Base-by-base conservation (phyloP, 2,888 invertebrate genomes). In the Dexiosoma caninum region DNA sequence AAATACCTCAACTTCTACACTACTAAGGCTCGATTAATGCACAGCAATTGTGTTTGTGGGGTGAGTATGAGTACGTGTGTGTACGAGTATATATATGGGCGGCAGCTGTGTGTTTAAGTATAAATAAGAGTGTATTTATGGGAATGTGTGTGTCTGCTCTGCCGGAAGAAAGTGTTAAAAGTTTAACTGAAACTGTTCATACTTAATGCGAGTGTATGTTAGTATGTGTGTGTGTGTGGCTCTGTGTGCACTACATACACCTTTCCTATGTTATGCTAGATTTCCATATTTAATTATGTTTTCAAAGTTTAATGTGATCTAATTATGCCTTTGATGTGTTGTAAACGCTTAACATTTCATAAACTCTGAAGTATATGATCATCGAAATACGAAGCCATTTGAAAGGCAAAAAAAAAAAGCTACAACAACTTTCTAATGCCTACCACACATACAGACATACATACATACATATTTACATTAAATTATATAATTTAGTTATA, bases 231-330 rank as follows among this genome's bases (percentile, higher is more conserved):
- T 46, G 49, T 60, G 51, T 35, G 8, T 27, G 27, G 3, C 3
- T 30, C n/a, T 14, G 19, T n/a, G 7, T 35, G 23, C 27, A 23
- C 60, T 60, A 27, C 60, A 64, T 6, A 6, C 3, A 46, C 37
- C 64, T n/a, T n/a, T n/a, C 55, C 40, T 46, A 66, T 60, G 37
- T 75, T 76, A 60, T 71, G 60, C 53, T 46, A 75, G 70, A 80
- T 75, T 80, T 80, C 46, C 71, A 76, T 81, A 76, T 81, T 76
- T 72, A 81, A 76, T 76, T 76, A 81, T 72, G 44, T 62, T 62
- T 75, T 71, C 71, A 57, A 76, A 76, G 67, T 67, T 76, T 71
- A 76, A 81, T 76, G 67, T 72, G 53, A 81, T 81, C 76, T 76
- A 81, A 81, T 81, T 76, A 81, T 81, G 60, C 53, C 55, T 76